A percentile compares a stretch with the other conserved stretches of the same genome.
Evolutionary conservation across 2,797 vertebrate genomes (phyloP).

Genomic region (Notoglanidium macrostoma): DNA sequence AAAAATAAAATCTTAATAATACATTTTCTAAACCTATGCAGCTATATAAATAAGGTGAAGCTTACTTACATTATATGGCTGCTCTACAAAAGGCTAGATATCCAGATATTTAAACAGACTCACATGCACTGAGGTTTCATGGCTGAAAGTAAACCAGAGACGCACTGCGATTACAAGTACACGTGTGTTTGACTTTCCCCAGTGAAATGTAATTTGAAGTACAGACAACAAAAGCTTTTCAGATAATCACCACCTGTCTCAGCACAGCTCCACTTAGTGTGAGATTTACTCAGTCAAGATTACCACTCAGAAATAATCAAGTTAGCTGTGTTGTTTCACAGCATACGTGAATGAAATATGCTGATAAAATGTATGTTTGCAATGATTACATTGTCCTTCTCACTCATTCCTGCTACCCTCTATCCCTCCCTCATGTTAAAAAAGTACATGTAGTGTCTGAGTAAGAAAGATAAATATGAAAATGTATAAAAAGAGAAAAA

Average conservation of each 20-base stretch:
- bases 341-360: not conserved
- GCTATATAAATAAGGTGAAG: not conserved
- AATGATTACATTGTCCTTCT: constrained; percentile 3
- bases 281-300: constrained; percentile 23
- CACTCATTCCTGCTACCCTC: not conserved
- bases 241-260: constrained; percentile 25
- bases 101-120: not conserved
- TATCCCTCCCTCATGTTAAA: not conserved
- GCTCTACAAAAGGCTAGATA: not conserved
- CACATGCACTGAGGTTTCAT: not conserved
- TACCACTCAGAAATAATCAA: constrained; percentile 22
- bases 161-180: not conserved
- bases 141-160: not conserved
- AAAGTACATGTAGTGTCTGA: not conserved
- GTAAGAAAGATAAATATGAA: not conserved
- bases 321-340: not conserved
- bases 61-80: not conserved
- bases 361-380: constrained; percentile 24
- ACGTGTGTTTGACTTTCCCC: constrained; percentile 19
- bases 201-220: constrained; percentile 18
- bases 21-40: not conserved
- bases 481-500: too few relatives aligned
- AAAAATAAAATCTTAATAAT: not conserved
- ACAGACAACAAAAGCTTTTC: constrained; percentile 28
- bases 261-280: constrained; percentile 11